A percentile compares a stretch with the other conserved stretches of the same genome.
Evolutionary conservation across 2,888 invertebrate species (phyloP).

Genomic region (Ichneumoninae sp.): DNA sequence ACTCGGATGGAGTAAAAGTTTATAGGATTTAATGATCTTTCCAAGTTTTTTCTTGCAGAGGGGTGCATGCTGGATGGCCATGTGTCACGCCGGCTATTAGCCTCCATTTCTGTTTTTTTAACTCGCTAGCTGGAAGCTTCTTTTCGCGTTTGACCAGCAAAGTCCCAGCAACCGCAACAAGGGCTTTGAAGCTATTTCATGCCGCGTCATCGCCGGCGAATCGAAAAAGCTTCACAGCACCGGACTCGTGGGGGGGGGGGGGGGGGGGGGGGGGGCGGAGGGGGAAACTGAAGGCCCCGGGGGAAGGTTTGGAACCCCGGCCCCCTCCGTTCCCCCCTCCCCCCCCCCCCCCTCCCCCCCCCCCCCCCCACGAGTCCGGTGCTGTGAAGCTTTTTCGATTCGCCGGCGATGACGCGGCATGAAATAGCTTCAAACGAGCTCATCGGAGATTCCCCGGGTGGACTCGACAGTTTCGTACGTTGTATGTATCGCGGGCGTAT

Average conservation of each 20-base stretch:
- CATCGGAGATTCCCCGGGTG: constrained; percentile 44
- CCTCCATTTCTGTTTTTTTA: constrained; percentile 36
- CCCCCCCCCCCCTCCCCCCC: no score
- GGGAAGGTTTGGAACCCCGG: no score
- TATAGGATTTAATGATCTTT: no score
- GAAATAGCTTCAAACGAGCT: constrained; percentile 46
- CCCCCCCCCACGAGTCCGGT: no score
- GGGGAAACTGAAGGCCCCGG: constrained; percentile 37
- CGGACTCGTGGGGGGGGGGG: no score
- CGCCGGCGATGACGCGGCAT: constrained; percentile 8
- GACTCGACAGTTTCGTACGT: constrained; percentile 19
- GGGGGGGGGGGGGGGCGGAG: neutral
- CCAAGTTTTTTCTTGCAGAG: no score
- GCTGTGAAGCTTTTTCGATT: constrained; percentile 3
- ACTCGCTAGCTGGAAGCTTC: neutral
- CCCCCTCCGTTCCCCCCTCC: constrained; percentile 6
- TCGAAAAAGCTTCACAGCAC: neutral
- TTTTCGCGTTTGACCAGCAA: constrained; percentile 49
- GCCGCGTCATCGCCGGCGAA: constrained; percentile 17
- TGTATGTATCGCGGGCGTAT: neutral
- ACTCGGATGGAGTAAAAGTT: no score
- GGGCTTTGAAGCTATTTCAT: constrained; percentile 40
- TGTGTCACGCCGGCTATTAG: neutral
- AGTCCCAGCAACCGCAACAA: constrained; percentile 28
- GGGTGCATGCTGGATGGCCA: neutral